Percentiles rank a stretch among this genome's conserved stretches.
Evolutionary conservation across 2,797 vertebrate genomes (phyloP).

Genomic region (Sardinella longiceps): DNA sequence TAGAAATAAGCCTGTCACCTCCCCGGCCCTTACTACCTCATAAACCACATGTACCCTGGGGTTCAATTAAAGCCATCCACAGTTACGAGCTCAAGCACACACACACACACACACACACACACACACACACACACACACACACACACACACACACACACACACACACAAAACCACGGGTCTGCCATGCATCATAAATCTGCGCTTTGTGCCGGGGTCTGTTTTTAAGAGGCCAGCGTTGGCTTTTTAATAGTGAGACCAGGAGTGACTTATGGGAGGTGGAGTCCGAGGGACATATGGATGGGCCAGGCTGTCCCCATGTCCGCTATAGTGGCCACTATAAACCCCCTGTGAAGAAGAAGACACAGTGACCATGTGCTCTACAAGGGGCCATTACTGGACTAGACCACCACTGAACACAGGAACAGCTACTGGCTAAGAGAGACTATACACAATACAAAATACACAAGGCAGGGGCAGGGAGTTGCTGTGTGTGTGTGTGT

Average conservation of each 20-base stretch:
- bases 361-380: background rate
- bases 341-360: background rate
- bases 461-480: too few species aligned
- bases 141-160: conserved; percentile 13
- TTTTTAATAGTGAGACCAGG: background rate
- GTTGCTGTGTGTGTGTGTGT: background rate
- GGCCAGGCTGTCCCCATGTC: background rate
- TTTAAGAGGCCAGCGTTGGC: background rate
- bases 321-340: background rate
- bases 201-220: background rate
- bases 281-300: background rate
- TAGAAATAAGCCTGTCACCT: background rate
- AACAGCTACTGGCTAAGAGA: background rate
- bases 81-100: conserved; percentile 4
- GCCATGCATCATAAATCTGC: conserved; percentile 1
- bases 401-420: background rate
- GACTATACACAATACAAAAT: background rate
- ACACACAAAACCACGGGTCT: conserved; percentile 18
- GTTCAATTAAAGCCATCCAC: conserved; percentile 12
- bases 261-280: background rate
- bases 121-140: background rate
- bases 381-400: background rate
- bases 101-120: conserved; percentile 23
- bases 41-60: conserved; percentile 25
- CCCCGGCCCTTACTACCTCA: background rate